Evolutionary conservation across 2,888 invertebrate genomes (phyloP), one percentile per base, ranked within the genome.

Genomic region (Agriopis marginaria): DNA sequence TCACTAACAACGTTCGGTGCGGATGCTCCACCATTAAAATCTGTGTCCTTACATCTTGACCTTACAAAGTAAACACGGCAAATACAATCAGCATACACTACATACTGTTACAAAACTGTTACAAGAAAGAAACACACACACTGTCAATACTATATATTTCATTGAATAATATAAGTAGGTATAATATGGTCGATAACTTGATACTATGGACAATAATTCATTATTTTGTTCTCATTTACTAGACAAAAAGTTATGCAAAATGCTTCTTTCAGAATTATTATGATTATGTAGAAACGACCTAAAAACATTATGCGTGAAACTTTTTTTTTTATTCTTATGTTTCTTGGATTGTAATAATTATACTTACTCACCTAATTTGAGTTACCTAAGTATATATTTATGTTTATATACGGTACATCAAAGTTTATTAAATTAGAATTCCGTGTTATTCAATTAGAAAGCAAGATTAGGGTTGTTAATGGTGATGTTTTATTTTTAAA

Each of bases 1-100:
- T 5, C 42, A 1, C 8, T 42, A 47, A 12, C 23, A 60, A 55
- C 17, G 5, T 45, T 11, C 14, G 7, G 7, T 32, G 49, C 53
- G 63, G 63, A 63, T 55, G 45, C 12, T 49, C 39, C 63, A 59
- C 63, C 40, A 40, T 45, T 53, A 59, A 23, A 58, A 45, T 9
- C 47, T 2, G 45, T 49, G 70, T 63, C 70, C 70, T 70, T 70
- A 56, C 56, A 63, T 49, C 54, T 42, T 51, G 64, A 59, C 70
- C 70, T 70, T 65, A 70, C 60, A 70, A 39, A 58, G 39, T 39
- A 23, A 70, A 63, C 60, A 58, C 14, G 47, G 45, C 51, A 8
- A 68, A 71, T 68, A 66, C 63, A 70, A 69, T 71, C 63, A 51
- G n/a, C 58, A 64, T 59, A 71, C 39, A 40, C 10, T 45, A 45